Conservation (phyloP, 2,797 vertebrate genomes). For the Zenarchopterus dispar region DNA sequence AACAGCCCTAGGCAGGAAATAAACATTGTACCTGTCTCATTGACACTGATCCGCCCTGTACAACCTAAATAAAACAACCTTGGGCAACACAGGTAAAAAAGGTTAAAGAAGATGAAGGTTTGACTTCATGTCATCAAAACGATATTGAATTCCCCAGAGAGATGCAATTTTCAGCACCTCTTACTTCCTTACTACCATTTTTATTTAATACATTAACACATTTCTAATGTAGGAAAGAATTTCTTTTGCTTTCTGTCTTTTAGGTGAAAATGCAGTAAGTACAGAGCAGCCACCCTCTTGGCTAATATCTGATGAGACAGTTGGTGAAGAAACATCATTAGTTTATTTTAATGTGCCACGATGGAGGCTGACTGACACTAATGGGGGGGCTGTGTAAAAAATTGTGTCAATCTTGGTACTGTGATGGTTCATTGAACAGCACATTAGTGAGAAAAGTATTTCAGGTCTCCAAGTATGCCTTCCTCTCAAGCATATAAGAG, state of each 20-base stretch:
- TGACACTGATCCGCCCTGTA: constrained; percentile 71
- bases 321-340: constrained; percentile 77
- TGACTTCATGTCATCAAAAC: constrained; percentile 45
- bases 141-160: constrained; percentile 29
- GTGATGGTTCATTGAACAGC: constrained; percentile 78
- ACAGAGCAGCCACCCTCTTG: constrained; percentile 54
- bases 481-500: constrained; percentile 47
- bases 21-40: constrained; percentile 59
- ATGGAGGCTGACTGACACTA: constrained; percentile 83
- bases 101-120: constrained; percentile 35
- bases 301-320: constrained; percentile 72
- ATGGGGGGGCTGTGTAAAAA: constrained; percentile 76
- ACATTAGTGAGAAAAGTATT: constrained; percentile 80
- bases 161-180: constrained; percentile 1
- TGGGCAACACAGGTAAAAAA: constrained; percentile 35
- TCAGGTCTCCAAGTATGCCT: constrained; percentile 64
- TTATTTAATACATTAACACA: constrained; percentile 33
- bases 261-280: constrained; percentile 58
- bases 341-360: constrained; percentile 81
- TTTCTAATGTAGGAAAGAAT: constrained; percentile 12
- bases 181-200: constrained; percentile 16
- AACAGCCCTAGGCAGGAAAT: constrained; percentile 69
- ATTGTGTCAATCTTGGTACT: constrained; percentile 79
- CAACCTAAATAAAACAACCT: constrained; percentile 64
- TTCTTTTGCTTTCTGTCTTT: constrained; percentile 30